Conservation (phyloP, 2,888 invertebrate species). For the Tachina grossa region DNA sequence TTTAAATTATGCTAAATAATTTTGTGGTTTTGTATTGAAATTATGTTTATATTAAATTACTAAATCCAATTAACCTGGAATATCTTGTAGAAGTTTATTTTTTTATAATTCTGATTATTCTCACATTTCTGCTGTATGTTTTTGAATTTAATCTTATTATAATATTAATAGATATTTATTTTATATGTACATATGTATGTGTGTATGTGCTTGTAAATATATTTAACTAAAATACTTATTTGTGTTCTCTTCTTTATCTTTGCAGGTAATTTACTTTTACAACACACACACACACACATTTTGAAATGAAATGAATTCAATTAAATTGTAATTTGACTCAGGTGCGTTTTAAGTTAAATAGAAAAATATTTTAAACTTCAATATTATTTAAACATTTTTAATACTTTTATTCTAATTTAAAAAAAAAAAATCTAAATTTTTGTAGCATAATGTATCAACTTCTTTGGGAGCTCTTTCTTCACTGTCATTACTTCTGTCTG, state of each 20-base stretch:
- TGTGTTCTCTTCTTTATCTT: not conserved
- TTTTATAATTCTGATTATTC: not conserved
- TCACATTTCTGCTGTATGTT: not conserved
- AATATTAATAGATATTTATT: not conserved
- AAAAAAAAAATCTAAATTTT: no score
- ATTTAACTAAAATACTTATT: slow-evolving; percentile 20
- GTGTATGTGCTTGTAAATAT: not conserved
- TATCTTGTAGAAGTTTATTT: not conserved
- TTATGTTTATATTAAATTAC: slow-evolving; percentile 31
- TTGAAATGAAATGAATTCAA: slow-evolving; percentile 3
- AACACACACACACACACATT: slow-evolving; percentile 1
- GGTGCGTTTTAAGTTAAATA: not conserved
- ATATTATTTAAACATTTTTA: no score
- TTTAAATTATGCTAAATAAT: not conserved
- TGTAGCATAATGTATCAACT: no score
- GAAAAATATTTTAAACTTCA: not conserved
- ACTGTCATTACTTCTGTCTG: no score
- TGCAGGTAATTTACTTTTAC: slow-evolving; percentile 38
- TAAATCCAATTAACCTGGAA: slow-evolving; percentile 13
- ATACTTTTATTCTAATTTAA: no score
- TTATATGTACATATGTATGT: no score
- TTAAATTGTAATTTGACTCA: slow-evolving; percentile 12
- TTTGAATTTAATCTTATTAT: not conserved
- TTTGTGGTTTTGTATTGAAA: slow-evolving; percentile 17
- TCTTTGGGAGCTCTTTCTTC: no score